A percentile compares a stretch with the other conserved stretches of the same genome.
Evolutionary conservation across 1,140 invertebrate genomes (phyloP).

Genomic region (Luehdorfia chinensis): DNA sequence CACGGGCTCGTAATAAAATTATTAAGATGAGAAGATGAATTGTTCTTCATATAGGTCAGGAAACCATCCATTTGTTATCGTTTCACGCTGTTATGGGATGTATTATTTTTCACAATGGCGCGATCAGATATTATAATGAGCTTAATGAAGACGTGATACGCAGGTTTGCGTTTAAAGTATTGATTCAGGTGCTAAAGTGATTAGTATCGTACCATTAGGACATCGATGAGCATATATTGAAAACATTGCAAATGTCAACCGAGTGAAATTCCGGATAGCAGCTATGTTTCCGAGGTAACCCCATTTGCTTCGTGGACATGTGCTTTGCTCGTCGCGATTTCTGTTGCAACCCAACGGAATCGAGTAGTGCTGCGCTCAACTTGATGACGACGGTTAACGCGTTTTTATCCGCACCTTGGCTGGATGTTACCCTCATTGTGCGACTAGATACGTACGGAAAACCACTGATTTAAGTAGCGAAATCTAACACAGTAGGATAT

Average conservation of each 20-base stretch:
- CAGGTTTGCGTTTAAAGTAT: no score
- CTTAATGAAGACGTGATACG: no score
- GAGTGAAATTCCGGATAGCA: constrained; percentile 67
- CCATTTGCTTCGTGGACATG: constrained; percentile 61
- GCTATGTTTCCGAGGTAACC: constrained; percentile 69
- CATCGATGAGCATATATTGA: constrained; percentile 22
- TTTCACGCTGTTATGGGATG: no score
- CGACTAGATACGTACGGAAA: constrained; percentile 34
- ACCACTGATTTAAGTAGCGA: background rate
- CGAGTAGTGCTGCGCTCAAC: constrained; percentile 26
- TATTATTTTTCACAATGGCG: no score
- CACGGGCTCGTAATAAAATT: background rate
- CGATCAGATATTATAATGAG: no score
- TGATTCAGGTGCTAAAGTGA: no score
- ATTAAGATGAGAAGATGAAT: no score
- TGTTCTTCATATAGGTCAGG: no score
- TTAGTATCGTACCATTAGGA: no score
- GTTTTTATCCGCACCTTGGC: constrained; percentile 45
- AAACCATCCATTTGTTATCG: no score
- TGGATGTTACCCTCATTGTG: constrained; percentile 62
- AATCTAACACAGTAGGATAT: constrained; percentile 5
- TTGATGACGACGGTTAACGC: constrained; percentile 25
- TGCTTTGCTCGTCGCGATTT: constrained; percentile 52
- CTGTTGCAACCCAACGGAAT: constrained; percentile 49
- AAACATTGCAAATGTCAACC: constrained; percentile 49